These are phyloP conservation scores for Leptonema lineaticorne DNA, from an alignment of 1,140 invertebrate genomes.

Conservation along the genomic window DNA sequence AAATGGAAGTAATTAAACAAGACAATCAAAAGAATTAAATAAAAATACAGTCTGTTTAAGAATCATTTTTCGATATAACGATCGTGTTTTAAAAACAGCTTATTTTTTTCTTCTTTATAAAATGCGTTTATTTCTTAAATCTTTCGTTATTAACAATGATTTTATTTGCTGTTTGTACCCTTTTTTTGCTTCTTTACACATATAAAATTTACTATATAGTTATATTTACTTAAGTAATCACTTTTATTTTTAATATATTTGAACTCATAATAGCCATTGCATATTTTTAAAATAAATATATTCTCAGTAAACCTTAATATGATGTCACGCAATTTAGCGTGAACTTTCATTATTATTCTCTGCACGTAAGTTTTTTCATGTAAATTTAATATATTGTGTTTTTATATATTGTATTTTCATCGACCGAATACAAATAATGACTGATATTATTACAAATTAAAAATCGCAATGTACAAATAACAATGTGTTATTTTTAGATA, in stretches of 20 bases:
- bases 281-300: slow-evolving; percentile 9
- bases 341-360: slow-evolving; percentile 14
- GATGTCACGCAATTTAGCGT: slow-evolving; percentile 23
- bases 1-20: slow-evolving; percentile 39
- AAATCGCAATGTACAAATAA: too few species aligned
- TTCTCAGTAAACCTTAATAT: slow-evolving; percentile 2
- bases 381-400: not conserved
- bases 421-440: too few species aligned
- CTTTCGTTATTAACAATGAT: too few species aligned
- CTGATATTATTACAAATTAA: too few species aligned
- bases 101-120: too few species aligned
- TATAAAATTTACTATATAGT: too few species aligned
- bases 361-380: slow-evolving; percentile 1
- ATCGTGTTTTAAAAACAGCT: too few species aligned
- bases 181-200: too few species aligned
- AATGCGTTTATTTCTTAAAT: too few species aligned
- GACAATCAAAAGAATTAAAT: slow-evolving; percentile 27
- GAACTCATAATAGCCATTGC: slow-evolving; percentile 4
- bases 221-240: not conserved
- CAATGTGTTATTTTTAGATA: too few species aligned
- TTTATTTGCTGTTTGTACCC: too few species aligned
- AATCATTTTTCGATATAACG: too few species aligned
- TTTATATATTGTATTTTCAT: not conserved
- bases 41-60: slow-evolving; percentile 15
- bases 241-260: slow-evolving; percentile 2